A percentile compares a stretch with the other conserved stretches of the same genome.
Conservation (phyloP, 2,113 vertebrate species). For the Salvator merianae region DNA sequence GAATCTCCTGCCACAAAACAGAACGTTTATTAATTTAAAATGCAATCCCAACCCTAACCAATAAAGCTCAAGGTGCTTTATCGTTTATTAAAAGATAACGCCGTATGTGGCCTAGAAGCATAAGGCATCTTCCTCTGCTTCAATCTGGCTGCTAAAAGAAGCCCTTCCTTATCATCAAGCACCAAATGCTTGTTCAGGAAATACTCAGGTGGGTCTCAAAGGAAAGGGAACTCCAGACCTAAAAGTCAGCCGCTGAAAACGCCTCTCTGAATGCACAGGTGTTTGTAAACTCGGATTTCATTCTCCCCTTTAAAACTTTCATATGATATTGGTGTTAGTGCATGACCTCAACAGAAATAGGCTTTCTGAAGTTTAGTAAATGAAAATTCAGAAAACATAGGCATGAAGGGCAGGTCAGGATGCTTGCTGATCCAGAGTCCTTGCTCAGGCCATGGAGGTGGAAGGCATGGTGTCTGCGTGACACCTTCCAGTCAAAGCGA, state of each 20-base stretch:
- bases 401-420: no score
- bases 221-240: not conserved
- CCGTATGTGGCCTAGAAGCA: not conserved
- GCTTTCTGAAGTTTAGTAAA: no score
- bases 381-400: no score
- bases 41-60: not conserved
- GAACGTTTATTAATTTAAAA: constrained; percentile 26
- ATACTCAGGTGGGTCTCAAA: constrained; percentile 10
- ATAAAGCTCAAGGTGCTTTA: constrained; percentile 7
- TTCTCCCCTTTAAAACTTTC: not conserved
- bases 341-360: not conserved
- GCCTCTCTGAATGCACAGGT: not conserved
- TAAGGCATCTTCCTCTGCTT: not conserved
- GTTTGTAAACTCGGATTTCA: not conserved
- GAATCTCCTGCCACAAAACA: constrained; percentile 2
- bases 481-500: no score
- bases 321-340: not conserved
- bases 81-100: constrained; percentile 27
- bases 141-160: not conserved
- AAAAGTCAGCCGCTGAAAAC: not conserved
- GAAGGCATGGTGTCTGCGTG: no score
- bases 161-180: constrained; percentile 16
- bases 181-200: constrained; percentile 5
- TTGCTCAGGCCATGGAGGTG: no score
- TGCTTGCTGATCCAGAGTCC: no score